Evolutionary conservation across 2,113 vertebrate genomes (phyloP), one percentile per base, ranked within the genome.

Genomic region (Illadopsis cleaveri): DNA sequence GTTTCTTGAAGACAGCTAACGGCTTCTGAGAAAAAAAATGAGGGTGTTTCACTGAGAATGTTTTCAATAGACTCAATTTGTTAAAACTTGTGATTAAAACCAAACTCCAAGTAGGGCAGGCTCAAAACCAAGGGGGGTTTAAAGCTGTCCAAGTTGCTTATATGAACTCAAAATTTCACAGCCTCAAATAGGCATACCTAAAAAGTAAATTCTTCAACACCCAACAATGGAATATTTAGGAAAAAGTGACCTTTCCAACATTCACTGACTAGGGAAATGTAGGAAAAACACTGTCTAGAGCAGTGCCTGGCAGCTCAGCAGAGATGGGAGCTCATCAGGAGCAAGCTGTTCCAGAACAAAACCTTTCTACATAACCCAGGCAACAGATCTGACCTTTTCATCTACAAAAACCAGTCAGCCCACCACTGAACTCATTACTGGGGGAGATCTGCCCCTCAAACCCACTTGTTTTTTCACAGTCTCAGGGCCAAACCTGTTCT

Each of bases 301-400:
- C 47, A 54, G 54, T 3, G 38, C 18, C 45, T 35, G 73, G 45
- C 70, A 82, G 83, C 72, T 89, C 51, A 24, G 77, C 57, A 75
- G 69, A 70, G 61, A 85, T 3, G 0, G 48, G 42, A 91, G 90
- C 31, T 58, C 58, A 76, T 61, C 58, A 45, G 81, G 78, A 89
- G 78, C 94, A 93, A 53, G 42, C 17, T 96, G 84, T 82, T 96
- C 89, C 90, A 90, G 82, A 91, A 88, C 90, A 95, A 91, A 94
- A 88, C 78, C 88, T 58, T 85, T 61, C 90, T 23, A 6, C 47
- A 85, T 31, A 93, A 93, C 82, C 42, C 79, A 77, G 84, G 82
- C 85, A 96, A 94, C 60, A 58, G 27, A 87, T 17, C 78, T 90
- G 92, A 95, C 92, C 91, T 94, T 94, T 90, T 66, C 58, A 70